phyloP scores from a whole-genome alignment of 1,140 invertebrate species.

The Pseudomyrmex flavicornis region DNA sequence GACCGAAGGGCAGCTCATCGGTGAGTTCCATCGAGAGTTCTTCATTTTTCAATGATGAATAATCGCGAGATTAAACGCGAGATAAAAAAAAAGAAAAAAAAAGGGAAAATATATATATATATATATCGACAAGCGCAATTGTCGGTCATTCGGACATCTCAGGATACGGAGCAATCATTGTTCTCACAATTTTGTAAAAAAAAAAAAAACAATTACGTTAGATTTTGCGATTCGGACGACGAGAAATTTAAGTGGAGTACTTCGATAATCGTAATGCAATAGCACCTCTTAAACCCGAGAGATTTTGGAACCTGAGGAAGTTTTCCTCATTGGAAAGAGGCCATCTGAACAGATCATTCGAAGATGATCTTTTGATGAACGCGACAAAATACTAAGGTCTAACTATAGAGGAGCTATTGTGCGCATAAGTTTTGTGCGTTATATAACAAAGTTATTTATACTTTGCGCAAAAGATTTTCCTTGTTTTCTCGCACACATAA shows the following conservation, averaged over 20 bases:
- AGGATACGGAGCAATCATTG: not conserved
- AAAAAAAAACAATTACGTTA: not conserved
- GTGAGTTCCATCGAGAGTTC: slow-evolving; percentile 71
- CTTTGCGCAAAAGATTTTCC: no score
- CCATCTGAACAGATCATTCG: no score
- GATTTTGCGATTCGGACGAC: not conserved
- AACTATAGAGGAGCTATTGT: no score
- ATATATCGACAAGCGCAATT: not conserved
- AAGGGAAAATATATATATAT: not conserved
- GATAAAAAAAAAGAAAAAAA: not conserved
- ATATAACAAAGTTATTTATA: no score
- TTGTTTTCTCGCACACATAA: no score
- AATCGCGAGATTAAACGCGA: not conserved
- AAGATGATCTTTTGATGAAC: no score
- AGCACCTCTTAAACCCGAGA: no score
- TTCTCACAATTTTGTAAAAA: not conserved
- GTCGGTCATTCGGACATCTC: not conserved
- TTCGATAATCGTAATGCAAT: no score
- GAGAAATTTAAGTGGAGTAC: slow-evolving; percentile 10
- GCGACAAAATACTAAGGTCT: no score
- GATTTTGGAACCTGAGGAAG: no score
- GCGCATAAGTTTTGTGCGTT: no score
- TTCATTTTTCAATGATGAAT: not conserved
- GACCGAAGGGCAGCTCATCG: slow-evolving; percentile 75
- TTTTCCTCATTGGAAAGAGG: no score